Conservation (phyloP, 2,888 invertebrate species). For the Fragum whitleyi region DNA sequence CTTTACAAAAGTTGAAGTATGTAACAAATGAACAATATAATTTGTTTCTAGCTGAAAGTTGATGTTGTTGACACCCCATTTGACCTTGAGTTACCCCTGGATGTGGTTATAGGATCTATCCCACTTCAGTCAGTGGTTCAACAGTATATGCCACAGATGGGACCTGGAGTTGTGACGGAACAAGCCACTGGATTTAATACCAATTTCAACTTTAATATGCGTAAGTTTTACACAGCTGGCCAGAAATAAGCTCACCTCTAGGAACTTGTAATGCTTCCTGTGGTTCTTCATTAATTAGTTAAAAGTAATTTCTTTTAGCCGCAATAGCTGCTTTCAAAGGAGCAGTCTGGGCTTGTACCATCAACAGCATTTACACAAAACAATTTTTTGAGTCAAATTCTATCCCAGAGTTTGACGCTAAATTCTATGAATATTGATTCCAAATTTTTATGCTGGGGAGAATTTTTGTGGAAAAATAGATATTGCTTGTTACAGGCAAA, state of each 20-base stretch:
- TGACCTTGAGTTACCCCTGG: slow-evolving; percentile 51
- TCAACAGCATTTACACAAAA: too few relatives aligned
- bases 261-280: too few relatives aligned
- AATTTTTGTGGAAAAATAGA: background rate
- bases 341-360: too few relatives aligned
- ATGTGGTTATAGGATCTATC: slow-evolving; percentile 57
- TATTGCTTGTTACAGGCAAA: background rate
- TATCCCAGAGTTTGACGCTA: too few relatives aligned
- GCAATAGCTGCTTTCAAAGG: too few relatives aligned
- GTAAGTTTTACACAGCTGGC: slow-evolving; percentile 48
- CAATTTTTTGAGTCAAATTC: too few relatives aligned
- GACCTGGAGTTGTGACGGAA: slow-evolving; percentile 39
- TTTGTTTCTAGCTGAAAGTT: slow-evolving; percentile 49
- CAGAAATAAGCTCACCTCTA: background rate
- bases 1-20: too few relatives aligned
- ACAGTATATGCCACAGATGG: slow-evolving; percentile 47
- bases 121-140: slow-evolving; percentile 53
- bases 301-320: too few relatives aligned
- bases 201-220: slow-evolving; percentile 43
- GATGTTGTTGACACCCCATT: slow-evolving; percentile 65
- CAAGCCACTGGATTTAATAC: slow-evolving; percentile 48
- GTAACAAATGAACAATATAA: too few relatives aligned
- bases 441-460: too few relatives aligned
- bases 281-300: too few relatives aligned
- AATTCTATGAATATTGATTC: too few relatives aligned